Conservation (phyloP, 2,888 invertebrate genomes). For the Cryptosula pallasiana region DNA sequence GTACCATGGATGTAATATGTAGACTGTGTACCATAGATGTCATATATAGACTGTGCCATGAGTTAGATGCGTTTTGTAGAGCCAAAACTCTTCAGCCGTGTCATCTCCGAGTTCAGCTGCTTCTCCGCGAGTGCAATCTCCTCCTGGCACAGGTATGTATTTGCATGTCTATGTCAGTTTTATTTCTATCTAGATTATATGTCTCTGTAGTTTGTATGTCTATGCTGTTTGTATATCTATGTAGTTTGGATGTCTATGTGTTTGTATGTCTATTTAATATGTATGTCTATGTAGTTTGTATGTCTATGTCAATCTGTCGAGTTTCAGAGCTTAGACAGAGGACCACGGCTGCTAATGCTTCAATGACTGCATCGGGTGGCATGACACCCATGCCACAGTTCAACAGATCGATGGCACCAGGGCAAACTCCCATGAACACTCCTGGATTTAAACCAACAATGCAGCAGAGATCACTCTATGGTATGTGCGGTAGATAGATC, state of each 20-base stretch:
- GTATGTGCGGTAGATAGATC: no score
- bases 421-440: not conserved
- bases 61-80: not conserved
- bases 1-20: no score
- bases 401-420: not conserved
- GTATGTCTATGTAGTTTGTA: no score
- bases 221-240: no score
- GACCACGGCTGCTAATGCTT: slow-evolving; percentile 5
- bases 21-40: no score
- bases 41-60: no score
- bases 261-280: no score
- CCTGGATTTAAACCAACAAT: slow-evolving; percentile 1
- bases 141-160: not conserved
- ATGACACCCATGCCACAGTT: not conserved
- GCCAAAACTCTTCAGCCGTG: not conserved
- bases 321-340: slow-evolving; percentile 3
- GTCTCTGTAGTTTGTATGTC: no score
- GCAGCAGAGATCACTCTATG: slow-evolving; percentile 18
- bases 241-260: no score
- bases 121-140: not conserved
- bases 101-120: not conserved
- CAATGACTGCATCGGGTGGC: not conserved
- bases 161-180: no score
- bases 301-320: no score
- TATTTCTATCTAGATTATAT: no score